These are phyloP conservation scores for Cercocebus atys DNA, from an alignment of 2,113 vertebrate genomes.

Conservation along the genomic window DNA sequence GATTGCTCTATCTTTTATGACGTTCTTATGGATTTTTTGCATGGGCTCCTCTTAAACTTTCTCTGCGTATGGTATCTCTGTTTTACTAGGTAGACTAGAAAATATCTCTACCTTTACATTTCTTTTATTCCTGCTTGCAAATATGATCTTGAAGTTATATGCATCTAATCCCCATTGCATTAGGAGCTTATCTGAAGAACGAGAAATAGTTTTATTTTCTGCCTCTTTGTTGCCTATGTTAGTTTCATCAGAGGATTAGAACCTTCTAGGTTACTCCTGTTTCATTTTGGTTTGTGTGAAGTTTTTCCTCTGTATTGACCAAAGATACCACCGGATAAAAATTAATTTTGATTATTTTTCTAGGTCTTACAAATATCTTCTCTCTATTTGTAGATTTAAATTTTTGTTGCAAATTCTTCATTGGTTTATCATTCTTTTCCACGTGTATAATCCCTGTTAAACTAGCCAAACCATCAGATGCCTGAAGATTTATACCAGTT, in stretches of 20 bases:
- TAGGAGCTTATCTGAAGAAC: neutral
- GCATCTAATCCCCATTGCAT: neutral
- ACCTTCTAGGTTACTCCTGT: neutral
- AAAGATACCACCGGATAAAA: constrained; percentile 14
- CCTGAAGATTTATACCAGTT: neutral
- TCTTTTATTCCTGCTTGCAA: neutral
- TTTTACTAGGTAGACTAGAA: neutral
- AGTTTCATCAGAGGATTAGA: neutral
- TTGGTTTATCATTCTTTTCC: neutral
- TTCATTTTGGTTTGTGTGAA: neutral
- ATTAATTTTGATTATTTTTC: constrained; percentile 38
- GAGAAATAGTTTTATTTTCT: neutral
- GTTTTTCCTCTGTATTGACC: neutral
- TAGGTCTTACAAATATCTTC: neutral
- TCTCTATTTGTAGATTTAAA: neutral
- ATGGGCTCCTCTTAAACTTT: neutral
- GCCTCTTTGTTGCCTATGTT: neutral
- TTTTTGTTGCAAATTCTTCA: constrained; percentile 11
- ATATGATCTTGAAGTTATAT: neutral
- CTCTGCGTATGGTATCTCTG: neutral
- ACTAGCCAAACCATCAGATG: neutral
- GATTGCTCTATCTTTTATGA: neutral
- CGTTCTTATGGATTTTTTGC: neutral
- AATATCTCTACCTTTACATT: neutral
- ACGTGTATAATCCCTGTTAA: neutral